These are phyloP conservation scores for Drosophila fuyamai DNA, from an alignment of 1,140 invertebrate species.

Conservation along the genomic window DNA sequence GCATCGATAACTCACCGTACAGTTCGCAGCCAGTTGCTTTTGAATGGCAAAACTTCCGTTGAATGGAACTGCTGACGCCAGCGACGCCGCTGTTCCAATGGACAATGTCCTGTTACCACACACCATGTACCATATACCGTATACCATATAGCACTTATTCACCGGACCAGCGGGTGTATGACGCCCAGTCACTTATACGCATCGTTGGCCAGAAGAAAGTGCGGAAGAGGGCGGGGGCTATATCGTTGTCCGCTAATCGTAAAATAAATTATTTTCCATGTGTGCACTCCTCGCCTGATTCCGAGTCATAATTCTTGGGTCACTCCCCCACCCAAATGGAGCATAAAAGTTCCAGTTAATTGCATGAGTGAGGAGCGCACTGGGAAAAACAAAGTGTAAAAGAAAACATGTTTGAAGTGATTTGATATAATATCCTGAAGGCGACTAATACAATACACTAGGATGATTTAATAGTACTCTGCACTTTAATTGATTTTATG, in stretches of 20 bases:
- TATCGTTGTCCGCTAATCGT: slow-evolving; percentile 58
- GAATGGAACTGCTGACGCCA: slow-evolving; percentile 61
- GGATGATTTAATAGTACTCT: too few relatives aligned
- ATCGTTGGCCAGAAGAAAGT: slow-evolving; percentile 26
- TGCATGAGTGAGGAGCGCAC: slow-evolving; percentile 40
- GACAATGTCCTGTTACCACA: slow-evolving; percentile 7
- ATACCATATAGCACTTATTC: slow-evolving; percentile 14
- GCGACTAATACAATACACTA: too few relatives aligned
- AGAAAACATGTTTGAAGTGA: too few relatives aligned
- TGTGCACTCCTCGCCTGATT: slow-evolving; percentile 66
- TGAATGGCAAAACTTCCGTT: slow-evolving; percentile 43
- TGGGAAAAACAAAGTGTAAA: background rate
- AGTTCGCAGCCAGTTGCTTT: slow-evolving; percentile 27
- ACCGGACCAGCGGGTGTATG: slow-evolving; percentile 34
- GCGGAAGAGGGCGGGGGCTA: background rate
- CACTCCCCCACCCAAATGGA: slow-evolving; percentile 18
- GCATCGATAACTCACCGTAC: slow-evolving; percentile 32
- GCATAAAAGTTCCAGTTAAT: slow-evolving; percentile 71
- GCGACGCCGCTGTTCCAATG: slow-evolving; percentile 44
- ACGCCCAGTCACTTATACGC: slow-evolving; percentile 58
- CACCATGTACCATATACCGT: background rate
- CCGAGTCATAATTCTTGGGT: slow-evolving; percentile 71
- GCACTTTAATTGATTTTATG: too few relatives aligned
- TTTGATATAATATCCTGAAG: background rate
- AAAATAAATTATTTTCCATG: slow-evolving; percentile 81